A percentile compares a stretch with the other conserved stretches of the same genome.
Evolutionary conservation across 2,888 invertebrate species (phyloP).

Genomic region (Plebejus argus): DNA sequence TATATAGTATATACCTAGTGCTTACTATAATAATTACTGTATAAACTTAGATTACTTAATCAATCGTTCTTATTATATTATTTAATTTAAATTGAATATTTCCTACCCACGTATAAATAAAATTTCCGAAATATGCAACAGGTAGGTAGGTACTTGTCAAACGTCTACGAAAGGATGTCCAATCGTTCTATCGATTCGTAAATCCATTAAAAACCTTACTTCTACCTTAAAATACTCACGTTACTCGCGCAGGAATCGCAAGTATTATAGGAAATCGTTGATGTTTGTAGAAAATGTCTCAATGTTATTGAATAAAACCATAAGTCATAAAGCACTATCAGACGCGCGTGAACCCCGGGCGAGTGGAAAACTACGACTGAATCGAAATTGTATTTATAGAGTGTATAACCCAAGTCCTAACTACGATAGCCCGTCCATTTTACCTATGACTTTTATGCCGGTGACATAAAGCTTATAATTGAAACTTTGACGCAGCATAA

Average conservation of each 20-base stretch:
- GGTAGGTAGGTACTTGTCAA: not conserved
- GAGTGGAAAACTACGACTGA: not conserved
- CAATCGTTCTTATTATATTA: not conserved
- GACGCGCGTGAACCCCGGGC: not conserved
- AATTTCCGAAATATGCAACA: not conserved
- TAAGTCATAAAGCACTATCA: not conserved
- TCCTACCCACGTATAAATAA: not conserved
- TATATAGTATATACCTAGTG: too few relatives aligned
- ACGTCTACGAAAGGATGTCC: not conserved
- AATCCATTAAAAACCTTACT: not conserved
- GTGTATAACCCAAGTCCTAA: not conserved
- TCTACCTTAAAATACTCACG: not conserved
- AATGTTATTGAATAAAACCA: not conserved
- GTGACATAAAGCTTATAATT: not conserved
- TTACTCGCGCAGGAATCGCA: not conserved
- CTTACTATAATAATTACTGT: too few relatives aligned
- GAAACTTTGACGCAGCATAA: not conserved
- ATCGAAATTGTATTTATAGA: conserved; percentile 4
- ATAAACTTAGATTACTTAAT: not conserved
- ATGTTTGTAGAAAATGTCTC: not conserved
- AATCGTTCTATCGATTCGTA: not conserved
- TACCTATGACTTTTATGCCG: not conserved
- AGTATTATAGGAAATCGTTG: not conserved
- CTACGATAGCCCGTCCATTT: not conserved
- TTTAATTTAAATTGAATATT: not conserved